Base-by-base conservation (phyloP, 1,140 invertebrate genomes). In the Drosophila punjabiensis region DNA sequence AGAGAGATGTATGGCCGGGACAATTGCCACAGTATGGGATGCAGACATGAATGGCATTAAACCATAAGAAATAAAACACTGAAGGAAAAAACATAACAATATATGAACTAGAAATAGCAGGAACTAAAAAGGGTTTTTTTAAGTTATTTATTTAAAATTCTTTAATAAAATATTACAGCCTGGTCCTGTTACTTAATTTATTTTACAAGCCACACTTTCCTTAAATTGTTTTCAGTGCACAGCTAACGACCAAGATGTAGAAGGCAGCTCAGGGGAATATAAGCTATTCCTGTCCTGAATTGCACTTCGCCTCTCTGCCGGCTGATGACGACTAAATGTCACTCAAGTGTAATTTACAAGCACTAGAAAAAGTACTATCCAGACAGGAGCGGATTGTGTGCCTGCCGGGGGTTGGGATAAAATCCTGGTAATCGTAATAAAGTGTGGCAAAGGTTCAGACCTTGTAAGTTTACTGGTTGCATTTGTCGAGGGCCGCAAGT, bases 341-440 rank as follows among this genome's bases (percentile, higher is more conserved):
- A 83, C 73, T 84, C 55, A 48, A 84, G 85, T 71, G 61, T 75
- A 86, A 79, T 75, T 85, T 86, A 69, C 50, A 71, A 87, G 79
- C 82, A 58, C 64, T 69, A 61, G 37, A 85, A 71, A 86, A 87
- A 88, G 18, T 76, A 58, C 48, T 30, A 24, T 6, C 58, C 53
- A 73, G 63, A 41, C 62, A 56, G 39, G n/a, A 39, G 48, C 13
- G n/a, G 20, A 68, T 53, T 60, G 37, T 53, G 16, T 30, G 16
- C 37, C n/a, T 5, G 13, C 18, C 18, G 33, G 28, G 18, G 20
- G 30, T 8, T 37, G 28, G 28, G 6, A 52, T 35, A 24, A 41
- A 63, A 74, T 61, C 35, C 16, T 14, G 16, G 43, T 48, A 76
- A 41, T 65, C 76, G 33, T 35, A 69, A 64, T 52, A 48, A 79